Conservation (phyloP, 2,888 invertebrate species). For the Tetrapedia diversipes region DNA sequence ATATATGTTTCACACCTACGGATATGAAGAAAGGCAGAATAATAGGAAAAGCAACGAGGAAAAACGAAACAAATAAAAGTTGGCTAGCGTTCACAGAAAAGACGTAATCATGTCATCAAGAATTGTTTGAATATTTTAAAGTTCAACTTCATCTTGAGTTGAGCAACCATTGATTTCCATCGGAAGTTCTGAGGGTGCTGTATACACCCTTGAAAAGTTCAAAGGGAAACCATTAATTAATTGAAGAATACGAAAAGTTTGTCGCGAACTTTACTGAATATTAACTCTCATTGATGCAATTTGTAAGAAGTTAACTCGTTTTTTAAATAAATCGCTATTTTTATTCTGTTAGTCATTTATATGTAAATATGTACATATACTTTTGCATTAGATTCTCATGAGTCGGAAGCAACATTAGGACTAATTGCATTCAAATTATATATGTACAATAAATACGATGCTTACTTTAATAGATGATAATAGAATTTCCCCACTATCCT, state of each 20-base stretch:
- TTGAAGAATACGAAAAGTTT: background rate
- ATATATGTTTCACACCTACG: constrained; percentile 51
- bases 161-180: background rate
- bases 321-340: background rate
- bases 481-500: too few relatives aligned
- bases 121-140: constrained; percentile 35
- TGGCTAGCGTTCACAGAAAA: background rate
- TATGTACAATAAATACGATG: too few relatives aligned
- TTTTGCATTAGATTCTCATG: too few relatives aligned
- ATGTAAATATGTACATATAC: too few relatives aligned
- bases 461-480: too few relatives aligned
- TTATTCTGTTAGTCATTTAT: background rate
- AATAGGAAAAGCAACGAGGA: background rate
- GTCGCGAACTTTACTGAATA: background rate
- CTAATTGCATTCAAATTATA: too few relatives aligned
- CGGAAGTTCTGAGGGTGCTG: background rate
- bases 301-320: background rate
- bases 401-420: too few relatives aligned
- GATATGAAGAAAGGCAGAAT: background rate
- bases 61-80: constrained; percentile 41
- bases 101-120: background rate
- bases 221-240: background rate
- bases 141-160: background rate
- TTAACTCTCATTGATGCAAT: background rate
- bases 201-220: background rate